phyloP scores from a whole-genome alignment of 2,888 invertebrate genomes.

The Tenthredo amoena region DNA sequence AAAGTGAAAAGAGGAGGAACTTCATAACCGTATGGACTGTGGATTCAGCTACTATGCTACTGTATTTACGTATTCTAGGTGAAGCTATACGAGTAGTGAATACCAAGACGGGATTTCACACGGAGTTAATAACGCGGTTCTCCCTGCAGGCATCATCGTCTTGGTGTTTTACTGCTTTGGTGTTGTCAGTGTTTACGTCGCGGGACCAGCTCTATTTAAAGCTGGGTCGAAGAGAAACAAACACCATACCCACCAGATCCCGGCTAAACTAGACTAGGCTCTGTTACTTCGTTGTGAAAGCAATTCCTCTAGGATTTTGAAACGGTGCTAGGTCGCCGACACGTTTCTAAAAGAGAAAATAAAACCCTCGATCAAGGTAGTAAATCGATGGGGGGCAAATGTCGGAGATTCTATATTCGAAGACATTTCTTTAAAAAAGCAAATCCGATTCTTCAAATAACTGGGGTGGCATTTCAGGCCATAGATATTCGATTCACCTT shows the following conservation, averaged over 20 bases:
- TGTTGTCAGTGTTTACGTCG: conserved; percentile 46
- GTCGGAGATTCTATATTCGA: neutral
- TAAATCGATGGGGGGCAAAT: conserved; percentile 1
- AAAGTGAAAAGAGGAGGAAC: conserved; percentile 2
- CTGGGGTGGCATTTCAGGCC: neutral
- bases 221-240: conserved; percentile 45
- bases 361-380: neutral
- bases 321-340: neutral
- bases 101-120: conserved; percentile 25
- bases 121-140: conserved; percentile 47
- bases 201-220: conserved; percentile 37
- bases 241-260: conserved; percentile 20
- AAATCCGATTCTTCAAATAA: neutral
- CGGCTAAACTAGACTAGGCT: neutral
- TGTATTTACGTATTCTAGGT: neutral
- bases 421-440: no score
- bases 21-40: conserved; percentile 35
- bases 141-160: neutral
- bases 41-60: neutral
- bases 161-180: conserved; percentile 34
- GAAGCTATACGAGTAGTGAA: neutral
- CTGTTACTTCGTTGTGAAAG: conserved; percentile 6
- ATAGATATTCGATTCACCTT: neutral
- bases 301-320: conserved; percentile 9
- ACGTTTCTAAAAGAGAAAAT: neutral